A percentile compares a stretch with the other conserved stretches of the same genome.
Conservation (phyloP, 2,888 invertebrate species). For the Girardia tigrina region DNA sequence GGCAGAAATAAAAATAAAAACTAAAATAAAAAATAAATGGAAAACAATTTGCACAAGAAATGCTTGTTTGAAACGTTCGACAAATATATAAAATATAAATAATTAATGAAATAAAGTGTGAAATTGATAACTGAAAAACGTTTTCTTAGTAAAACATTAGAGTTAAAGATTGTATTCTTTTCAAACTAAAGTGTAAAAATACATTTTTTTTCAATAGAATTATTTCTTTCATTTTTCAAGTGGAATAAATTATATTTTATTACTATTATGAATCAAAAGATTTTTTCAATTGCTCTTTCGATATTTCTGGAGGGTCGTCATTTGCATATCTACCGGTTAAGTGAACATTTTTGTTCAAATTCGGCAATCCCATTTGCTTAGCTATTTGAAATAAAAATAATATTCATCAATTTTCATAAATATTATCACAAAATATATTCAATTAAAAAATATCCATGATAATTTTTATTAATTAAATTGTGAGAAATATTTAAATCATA, state of each 20-base stretch:
- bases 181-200: too few relatives aligned
- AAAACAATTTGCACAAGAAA: too few relatives aligned
- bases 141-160: too few relatives aligned
- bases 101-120: too few relatives aligned
- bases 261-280: conserved; percentile 12
- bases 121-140: too few relatives aligned
- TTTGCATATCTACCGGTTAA: conserved; percentile 20
- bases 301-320: conserved; percentile 17
- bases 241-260: not conserved
- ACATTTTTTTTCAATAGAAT: too few relatives aligned
- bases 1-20: too few relatives aligned
- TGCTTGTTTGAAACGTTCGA: too few relatives aligned
- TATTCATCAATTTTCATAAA: not conserved
- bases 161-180: too few relatives aligned
- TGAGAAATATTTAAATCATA: not conserved
- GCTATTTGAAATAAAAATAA: conserved; percentile 2
- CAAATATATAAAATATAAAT: too few relatives aligned
- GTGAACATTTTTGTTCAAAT: conserved; percentile 1
- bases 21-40: too few relatives aligned
- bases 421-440: not conserved
- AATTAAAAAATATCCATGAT: not conserved
- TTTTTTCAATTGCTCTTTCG: conserved; percentile 11
- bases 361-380: conserved; percentile 14
- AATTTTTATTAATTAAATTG: not conserved
- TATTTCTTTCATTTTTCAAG: too few relatives aligned